phyloP scores from a whole-genome alignment of 2,888 invertebrate species.

The Sarcophaga variegata region DNA sequence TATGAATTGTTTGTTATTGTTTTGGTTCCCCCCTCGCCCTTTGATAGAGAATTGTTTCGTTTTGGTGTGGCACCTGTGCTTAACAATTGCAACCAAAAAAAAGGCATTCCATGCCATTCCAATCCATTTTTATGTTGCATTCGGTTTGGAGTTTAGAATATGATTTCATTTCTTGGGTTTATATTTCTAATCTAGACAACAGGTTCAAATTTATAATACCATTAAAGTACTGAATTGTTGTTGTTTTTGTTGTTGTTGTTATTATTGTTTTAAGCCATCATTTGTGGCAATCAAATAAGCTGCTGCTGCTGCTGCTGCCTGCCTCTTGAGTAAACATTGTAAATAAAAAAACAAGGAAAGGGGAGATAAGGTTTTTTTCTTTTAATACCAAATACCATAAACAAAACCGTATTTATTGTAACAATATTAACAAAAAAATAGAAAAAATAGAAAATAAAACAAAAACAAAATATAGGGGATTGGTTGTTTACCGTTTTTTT shows the following conservation, averaged over 20 bases:
- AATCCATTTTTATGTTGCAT: not conserved
- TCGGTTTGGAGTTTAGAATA: not conserved
- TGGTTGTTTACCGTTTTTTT: constrained; percentile 67
- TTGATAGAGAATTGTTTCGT: constrained; percentile 20
- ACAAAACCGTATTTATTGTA: constrained; percentile 58
- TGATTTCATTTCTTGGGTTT: not conserved
- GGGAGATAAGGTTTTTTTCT: not conserved
- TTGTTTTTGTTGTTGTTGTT: not conserved
- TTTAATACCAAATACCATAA: constrained; percentile 1
- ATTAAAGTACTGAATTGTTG: constrained; percentile 13
- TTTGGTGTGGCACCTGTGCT: constrained; percentile 67
- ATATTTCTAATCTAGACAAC: constrained; percentile 31
- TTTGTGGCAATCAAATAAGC: constrained; percentile 9
- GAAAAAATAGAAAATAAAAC: not conserved
- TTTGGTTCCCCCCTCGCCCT: not conserved
- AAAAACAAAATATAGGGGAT: constrained; percentile 51
- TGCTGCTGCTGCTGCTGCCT: not conserved
- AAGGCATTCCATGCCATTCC: not conserved
- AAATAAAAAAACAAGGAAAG: too few relatives aligned
- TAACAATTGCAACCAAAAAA: not conserved
- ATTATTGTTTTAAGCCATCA: not conserved
- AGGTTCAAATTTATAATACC: constrained; percentile 52
- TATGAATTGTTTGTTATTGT: constrained; percentile 1
- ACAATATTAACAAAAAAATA: not conserved
- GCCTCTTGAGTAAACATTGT: not conserved